Evolutionary conservation across 2,888 invertebrate species (phyloP), one percentile per base, ranked within the genome.

Genomic region (Cheiracanthium punctorium): DNA sequence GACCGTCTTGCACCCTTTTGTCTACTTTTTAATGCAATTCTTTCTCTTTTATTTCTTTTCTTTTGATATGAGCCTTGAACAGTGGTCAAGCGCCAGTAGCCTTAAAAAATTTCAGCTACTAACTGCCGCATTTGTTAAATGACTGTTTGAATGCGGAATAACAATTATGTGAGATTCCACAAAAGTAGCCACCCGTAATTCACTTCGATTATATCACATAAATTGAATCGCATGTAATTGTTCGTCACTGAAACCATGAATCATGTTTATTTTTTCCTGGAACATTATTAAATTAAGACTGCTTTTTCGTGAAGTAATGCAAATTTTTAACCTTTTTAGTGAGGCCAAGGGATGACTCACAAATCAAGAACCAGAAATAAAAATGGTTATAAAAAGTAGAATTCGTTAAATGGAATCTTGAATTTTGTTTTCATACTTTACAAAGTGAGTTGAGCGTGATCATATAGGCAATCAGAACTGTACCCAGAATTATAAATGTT

Each of bases 121-220:
- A 33, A 30, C 30, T 14, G 58, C 64, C 37, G 65, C 58, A 71
- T 80, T 80, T 80, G 80, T 80, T 52, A 28, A 64, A 43, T 72
- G 80, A 30, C 8, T 0, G 41, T 20, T 20, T 52, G 80, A 43
- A 72, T 28, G n/a, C 8, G 37, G 80, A 17, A 80, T 80, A 65
- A 24, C 65, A 72, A 80, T 72, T 37, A 24, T 24, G n/a, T 28
- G 2, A 69, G 7, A 58, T 58, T 58, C 58, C 58, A 58, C 24
- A 24, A 1, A 20, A 4, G 58, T 24, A 58, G 24, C 58, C 58
- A 58, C 24, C 58, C 58, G 58, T 24, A 24, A 2, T 24, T 58
- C 1, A 48, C n/a, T 48, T n/a, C 12, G 24, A 24, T 48, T 10
- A 48, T 14, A 17, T 14, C 17, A 48, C 17, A 17, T 10, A 2